Evolutionary conservation across 1,140 invertebrate species (phyloP), one percentile per base, ranked within the genome.

Genomic region (Drosophila tsacasi): DNA sequence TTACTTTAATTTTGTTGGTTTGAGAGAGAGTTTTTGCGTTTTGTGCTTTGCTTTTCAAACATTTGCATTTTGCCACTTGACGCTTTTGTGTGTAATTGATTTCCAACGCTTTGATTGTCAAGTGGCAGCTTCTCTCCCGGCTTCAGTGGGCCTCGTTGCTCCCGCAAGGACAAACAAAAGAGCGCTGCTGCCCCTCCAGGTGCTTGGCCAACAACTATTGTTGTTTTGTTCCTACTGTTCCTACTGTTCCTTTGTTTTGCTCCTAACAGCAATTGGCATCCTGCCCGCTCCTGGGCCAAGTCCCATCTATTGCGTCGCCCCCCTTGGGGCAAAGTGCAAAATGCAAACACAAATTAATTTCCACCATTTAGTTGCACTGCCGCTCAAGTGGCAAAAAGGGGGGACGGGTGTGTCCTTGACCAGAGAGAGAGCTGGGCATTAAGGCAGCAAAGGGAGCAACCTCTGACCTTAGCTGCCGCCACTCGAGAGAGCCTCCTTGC

Each of bases 41-140:
- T 86, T 68, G 55, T 64, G 55, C 44, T 58, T 74, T 67, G 58
- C 64, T 57, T 68, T 81, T 72, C 76, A 81, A 76, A 76, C 72
- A 81, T 85, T 87, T 87, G 62, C 71, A 50, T 79, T 85, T 66
- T 78, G 76, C 74, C 85, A 90, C 81, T 89, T 80, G 72, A 74
- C 47, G 80, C 83, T 83, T 83, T 86, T 86, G 84, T 89, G 80
- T 79, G 76, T 80, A 89, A 90, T 81, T 89, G 78, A 80, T 79
- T 84, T 89, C 69, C 66, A 89, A 90, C 71, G 85, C 84, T 89
- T 90, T 86, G 83, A 85, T 84, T 81, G 69, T 89, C 71, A 82
- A 89, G 84, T 90, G 78, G 81, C 61, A 69, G 52, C 46, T 23
- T 17, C 46, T 17, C 46, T 10, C 2, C 19, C 59, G n/a, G n/a